phyloP scores from a whole-genome alignment of 2,888 invertebrate species.

The Eledona agricola region DNA sequence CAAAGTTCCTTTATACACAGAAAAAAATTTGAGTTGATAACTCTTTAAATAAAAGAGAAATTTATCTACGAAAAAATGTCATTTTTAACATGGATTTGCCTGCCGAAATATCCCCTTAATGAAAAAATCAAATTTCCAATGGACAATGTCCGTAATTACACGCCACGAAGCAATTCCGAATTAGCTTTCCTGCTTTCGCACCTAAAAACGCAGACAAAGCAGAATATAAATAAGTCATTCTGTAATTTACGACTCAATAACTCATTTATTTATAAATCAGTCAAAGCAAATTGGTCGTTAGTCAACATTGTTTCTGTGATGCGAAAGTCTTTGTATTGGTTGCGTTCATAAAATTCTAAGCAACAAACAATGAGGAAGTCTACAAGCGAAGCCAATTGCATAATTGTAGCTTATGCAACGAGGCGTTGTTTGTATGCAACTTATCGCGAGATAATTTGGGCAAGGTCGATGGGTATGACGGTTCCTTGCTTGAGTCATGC shows the following conservation, averaged over 20 bases:
- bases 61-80: too few species aligned
- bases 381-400: conserved; percentile 34
- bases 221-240: conserved; percentile 55
- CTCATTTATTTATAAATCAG: conserved; percentile 58
- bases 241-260: conserved; percentile 57
- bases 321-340: conserved; percentile 49
- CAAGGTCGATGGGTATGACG: too few species aligned
- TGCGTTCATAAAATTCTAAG: conserved; percentile 47
- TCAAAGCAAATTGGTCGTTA: conserved; percentile 55
- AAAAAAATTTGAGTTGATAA: too few species aligned
- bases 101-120: background rate
- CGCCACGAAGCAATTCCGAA: conserved; percentile 1
- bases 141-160: background rate
- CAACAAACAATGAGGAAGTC: conserved; percentile 55
- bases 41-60: too few species aligned
- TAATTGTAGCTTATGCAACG: conserved; percentile 18
- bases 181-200: conserved; percentile 30
- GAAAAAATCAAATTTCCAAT: too few species aligned
- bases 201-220: conserved; percentile 51
- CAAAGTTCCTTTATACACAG: too few species aligned
- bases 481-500: too few species aligned
- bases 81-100: too few species aligned
- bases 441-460: too few species aligned
- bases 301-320: conserved; percentile 60
- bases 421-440: background rate